Conservation (phyloP, 92 coral and sea anemone genomes). For the Micromussa lordhowensis region DNA sequence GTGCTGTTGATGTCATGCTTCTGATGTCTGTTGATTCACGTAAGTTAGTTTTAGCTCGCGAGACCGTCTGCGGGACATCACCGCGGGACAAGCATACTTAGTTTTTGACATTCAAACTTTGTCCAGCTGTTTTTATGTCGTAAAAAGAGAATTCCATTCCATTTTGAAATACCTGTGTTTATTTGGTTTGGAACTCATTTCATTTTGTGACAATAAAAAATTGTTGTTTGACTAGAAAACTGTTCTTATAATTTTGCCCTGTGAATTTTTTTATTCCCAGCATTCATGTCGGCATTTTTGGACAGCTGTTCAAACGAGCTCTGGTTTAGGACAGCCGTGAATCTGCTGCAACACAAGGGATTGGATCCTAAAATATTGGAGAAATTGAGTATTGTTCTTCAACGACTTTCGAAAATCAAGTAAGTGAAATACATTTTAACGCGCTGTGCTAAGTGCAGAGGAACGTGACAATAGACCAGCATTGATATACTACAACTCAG, state of each 20-base stretch:
- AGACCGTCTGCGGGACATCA: neutral
- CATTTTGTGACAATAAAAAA: too few relatives aligned
- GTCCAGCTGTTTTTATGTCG: neutral
- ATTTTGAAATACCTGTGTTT: too few relatives aligned
- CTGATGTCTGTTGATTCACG: conserved; percentile 99
- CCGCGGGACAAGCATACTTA: neutral
- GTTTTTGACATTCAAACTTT: too few relatives aligned
- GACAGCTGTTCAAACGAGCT: conserved; percentile 89
- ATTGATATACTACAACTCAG: too few relatives aligned
- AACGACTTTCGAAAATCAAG: conserved; percentile 95
- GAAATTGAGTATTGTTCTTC: conserved; percentile 94
- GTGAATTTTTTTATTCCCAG: conserved; percentile 15
- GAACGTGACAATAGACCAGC: too few relatives aligned
- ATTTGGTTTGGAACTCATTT: too few relatives aligned
- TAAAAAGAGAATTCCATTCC: too few relatives aligned
- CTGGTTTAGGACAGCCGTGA: conserved; percentile 90
- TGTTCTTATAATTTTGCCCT: neutral
- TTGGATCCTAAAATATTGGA: conserved; percentile 83
- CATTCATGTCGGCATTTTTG: conserved; percentile 80
- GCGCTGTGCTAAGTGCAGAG: too few relatives aligned
- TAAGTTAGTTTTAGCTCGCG: conserved; percentile 45
- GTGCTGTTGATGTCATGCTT: conserved; percentile 91
- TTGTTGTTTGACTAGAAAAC: neutral
- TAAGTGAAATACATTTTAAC: conserved; percentile 26
- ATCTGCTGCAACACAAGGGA: conserved; percentile 83